Conservation (phyloP, 2,888 invertebrate genomes). For the Thumatha senex region DNA sequence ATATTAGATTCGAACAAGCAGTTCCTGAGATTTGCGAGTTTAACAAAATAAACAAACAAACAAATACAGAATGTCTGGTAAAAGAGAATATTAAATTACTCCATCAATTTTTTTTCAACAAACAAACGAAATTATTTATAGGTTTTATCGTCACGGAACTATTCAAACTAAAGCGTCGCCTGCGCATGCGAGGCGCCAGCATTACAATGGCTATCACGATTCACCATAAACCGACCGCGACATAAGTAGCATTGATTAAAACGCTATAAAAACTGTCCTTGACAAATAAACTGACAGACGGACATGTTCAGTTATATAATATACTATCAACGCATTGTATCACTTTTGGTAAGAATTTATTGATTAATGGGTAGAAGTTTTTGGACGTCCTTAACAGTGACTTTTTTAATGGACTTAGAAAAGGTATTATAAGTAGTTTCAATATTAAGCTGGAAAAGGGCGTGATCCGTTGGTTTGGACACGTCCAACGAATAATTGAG, state of each 20-base stretch:
- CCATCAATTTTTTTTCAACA: constrained; percentile 1
- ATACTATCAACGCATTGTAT: constrained; percentile 15
- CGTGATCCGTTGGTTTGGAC: too few relatives aligned
- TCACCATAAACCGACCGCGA: constrained; percentile 32
- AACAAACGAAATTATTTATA: constrained; percentile 4
- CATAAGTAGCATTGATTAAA: constrained; percentile 59
- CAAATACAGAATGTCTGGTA: too few relatives aligned
- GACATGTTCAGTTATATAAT: constrained; percentile 23
- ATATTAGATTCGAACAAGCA: too few relatives aligned
- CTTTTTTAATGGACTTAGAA: too few relatives aligned
- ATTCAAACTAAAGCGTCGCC: constrained; percentile 12
- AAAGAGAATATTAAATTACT: background rate
- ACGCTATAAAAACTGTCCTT: constrained; percentile 62
- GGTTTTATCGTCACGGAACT: background rate
- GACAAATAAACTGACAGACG: constrained; percentile 19
- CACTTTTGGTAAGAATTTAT: constrained; percentile 19
- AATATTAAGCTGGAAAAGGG: too few relatives aligned
- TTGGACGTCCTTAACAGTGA: too few relatives aligned
- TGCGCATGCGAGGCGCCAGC: constrained; percentile 26
- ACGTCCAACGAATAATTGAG: too few relatives aligned
- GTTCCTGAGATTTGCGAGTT: too few relatives aligned
- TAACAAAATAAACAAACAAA: too few relatives aligned
- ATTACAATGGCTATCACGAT: constrained; percentile 27
- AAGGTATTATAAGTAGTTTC: too few relatives aligned
- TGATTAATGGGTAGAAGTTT: too few relatives aligned